Percentiles rank a stretch among this genome's conserved stretches.
Conservation (phyloP, 2,797 vertebrate species). For the Anniella stebbinsi region DNA sequence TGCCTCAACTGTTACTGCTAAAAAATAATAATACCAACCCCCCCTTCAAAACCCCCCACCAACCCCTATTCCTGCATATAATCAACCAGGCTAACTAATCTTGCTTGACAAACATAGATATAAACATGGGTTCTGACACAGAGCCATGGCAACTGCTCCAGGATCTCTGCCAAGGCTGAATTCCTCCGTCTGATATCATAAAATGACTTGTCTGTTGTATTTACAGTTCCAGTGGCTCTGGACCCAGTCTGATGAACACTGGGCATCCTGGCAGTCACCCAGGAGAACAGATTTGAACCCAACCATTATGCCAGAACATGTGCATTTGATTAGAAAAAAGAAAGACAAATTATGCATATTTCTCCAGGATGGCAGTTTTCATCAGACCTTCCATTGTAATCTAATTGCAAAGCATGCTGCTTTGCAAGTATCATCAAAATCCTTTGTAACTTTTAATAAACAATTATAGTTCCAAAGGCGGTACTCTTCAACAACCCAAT, state of each 20-base stretch:
- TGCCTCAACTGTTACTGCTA: slow-evolving; percentile 47
- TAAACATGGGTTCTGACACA: slow-evolving; percentile 70
- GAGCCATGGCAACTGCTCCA: slow-evolving; percentile 75
- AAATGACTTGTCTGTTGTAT: slow-evolving; percentile 79
- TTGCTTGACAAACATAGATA: slow-evolving; percentile 78
- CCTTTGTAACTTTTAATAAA: slow-evolving; percentile 40
- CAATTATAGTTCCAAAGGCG: slow-evolving; percentile 26
- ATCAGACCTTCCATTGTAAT: slow-evolving; percentile 64
- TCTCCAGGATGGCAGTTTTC: slow-evolving; percentile 61
- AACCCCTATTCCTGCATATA: slow-evolving; percentile 74
- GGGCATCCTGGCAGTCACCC: slow-evolving; percentile 69
- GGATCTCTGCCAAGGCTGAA: slow-evolving; percentile 77
- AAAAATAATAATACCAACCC: no score
- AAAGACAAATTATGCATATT: slow-evolving; percentile 67
- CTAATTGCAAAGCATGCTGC: slow-evolving; percentile 60
- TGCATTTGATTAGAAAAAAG: slow-evolving; percentile 72
- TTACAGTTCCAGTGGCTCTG: slow-evolving; percentile 78
- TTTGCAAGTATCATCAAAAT: slow-evolving; percentile 58
- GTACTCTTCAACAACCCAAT: slow-evolving; percentile 1
- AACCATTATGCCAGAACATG: slow-evolving; percentile 71
- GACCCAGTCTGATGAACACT: slow-evolving; percentile 64
- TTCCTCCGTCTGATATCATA: slow-evolving; percentile 79
- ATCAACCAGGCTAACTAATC: slow-evolving; percentile 80
- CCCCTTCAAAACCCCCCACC: no score
- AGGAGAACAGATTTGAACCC: slow-evolving; percentile 75